A percentile compares a stretch with the other conserved stretches of the same genome.
phyloP scores from a whole-genome alignment of 2,888 invertebrate species.

The Gymnoscelis rufifasciata region DNA sequence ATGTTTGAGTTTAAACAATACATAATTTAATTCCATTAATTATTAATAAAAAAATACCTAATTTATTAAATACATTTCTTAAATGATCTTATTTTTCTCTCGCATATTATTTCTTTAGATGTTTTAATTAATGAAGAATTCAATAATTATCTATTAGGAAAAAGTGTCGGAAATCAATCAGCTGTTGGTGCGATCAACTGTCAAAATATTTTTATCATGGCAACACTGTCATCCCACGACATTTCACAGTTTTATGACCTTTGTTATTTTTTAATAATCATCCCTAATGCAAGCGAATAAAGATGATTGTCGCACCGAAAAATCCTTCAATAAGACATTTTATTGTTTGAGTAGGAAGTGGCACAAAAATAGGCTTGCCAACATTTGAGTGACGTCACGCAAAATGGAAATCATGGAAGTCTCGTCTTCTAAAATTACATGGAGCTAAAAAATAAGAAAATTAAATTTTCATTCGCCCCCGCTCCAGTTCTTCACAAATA shows the following conservation, averaged over 20 bases:
- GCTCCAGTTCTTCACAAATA: conserved; percentile 52
- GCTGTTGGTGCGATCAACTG: conserved; percentile 28
- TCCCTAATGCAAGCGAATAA: conserved; percentile 45
- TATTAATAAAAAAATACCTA: too few relatives aligned
- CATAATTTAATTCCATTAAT: too few relatives aligned
- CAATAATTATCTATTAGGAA: neutral
- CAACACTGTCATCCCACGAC: conserved; percentile 38
- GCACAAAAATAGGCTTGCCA: conserved; percentile 78
- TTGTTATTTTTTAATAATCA: conserved; percentile 39
- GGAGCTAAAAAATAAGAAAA: conserved; percentile 47
- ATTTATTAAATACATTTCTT: too few relatives aligned
- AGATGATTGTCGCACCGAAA: conserved; percentile 46
- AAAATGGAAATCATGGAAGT: conserved; percentile 53
- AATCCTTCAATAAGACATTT: conserved; percentile 50
- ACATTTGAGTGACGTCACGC: conserved; percentile 75
- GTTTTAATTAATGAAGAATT: too few relatives aligned
- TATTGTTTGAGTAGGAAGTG: conserved; percentile 64
- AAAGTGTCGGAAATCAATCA: conserved; percentile 22
- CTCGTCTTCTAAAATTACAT: conserved; percentile 75
- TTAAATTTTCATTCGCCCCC: conserved; percentile 51
- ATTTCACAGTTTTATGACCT: conserved; percentile 45
- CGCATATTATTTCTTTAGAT: too few relatives aligned
- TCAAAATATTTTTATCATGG: conserved; percentile 37
- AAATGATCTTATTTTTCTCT: too few relatives aligned
- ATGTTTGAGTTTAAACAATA: too few relatives aligned